Conservation (phyloP, 2,888 invertebrate species). For the Bellardia pandia region DNA sequence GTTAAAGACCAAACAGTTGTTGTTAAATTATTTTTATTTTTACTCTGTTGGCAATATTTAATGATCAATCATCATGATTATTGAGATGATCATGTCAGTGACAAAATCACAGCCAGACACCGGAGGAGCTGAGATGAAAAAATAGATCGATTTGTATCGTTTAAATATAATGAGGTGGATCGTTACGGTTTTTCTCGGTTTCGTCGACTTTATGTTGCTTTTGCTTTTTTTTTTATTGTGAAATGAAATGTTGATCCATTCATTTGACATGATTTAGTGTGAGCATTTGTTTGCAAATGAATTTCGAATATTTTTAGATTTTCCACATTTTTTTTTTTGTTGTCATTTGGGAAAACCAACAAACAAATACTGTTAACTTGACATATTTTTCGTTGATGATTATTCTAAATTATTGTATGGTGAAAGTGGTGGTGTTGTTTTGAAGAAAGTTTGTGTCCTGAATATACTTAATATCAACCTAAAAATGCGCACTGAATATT, state of each 20-base stretch:
- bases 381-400: too few relatives aligned
- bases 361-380: constrained; percentile 8
- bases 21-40: constrained; percentile 48
- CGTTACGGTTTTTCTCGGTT: constrained; percentile 33
- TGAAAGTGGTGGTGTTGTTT: too few relatives aligned
- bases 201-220: background rate
- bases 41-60: constrained; percentile 49
- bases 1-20: constrained; percentile 42
- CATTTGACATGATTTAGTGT: constrained; percentile 69
- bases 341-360: constrained; percentile 8
- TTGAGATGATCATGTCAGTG: constrained; percentile 50
- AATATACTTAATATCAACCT: background rate
- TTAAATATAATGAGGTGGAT: constrained; percentile 59
- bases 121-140: constrained; percentile 13
- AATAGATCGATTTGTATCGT: constrained; percentile 62
- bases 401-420: too few relatives aligned
- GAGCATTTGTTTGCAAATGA: constrained; percentile 66
- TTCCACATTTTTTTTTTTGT: constrained; percentile 20
- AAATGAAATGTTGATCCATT: constrained; percentile 67
- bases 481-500: background rate
- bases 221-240: background rate
- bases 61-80: constrained; percentile 67
- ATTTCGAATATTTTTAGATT: constrained; percentile 59
- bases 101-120: background rate
- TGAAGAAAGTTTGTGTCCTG: too few relatives aligned